Percentiles rank a stretch among this genome's conserved stretches.
phyloP scores from a whole-genome alignment of 2,888 invertebrate species.

The Graphium colonna region DNA sequence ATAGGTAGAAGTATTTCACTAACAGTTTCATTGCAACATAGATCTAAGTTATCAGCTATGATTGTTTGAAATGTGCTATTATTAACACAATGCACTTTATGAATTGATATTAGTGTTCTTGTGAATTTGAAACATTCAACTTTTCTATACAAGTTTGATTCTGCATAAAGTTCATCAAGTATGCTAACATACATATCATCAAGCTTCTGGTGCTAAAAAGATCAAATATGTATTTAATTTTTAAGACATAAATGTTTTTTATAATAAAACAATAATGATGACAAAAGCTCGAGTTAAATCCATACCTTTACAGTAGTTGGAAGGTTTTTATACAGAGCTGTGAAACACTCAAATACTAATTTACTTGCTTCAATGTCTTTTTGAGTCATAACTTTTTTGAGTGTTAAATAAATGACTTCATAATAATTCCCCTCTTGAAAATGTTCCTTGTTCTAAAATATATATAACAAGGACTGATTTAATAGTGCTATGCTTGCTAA shows the following conservation, averaged over 20 bases:
- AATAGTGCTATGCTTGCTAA: too few species aligned
- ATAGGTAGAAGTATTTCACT: slow-evolving; percentile 49
- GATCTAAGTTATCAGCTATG: slow-evolving; percentile 54
- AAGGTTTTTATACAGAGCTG: slow-evolving; percentile 44
- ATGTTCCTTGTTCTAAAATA: slow-evolving; percentile 33
- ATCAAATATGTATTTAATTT: too few species aligned
- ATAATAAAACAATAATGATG: too few species aligned
- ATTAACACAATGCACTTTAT: slow-evolving; percentile 53
- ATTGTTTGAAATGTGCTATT: slow-evolving; percentile 46
- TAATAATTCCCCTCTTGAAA: slow-evolving; percentile 63
- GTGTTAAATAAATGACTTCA: slow-evolving; percentile 56
- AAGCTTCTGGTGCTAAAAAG: slow-evolving; percentile 44
- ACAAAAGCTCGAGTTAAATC: neutral
- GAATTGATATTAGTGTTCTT: slow-evolving; percentile 46
- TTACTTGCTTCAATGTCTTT: slow-evolving; percentile 52
- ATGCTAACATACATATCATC: slow-evolving; percentile 49
- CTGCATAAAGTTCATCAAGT: slow-evolving; percentile 52
- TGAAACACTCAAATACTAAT: slow-evolving; percentile 44
- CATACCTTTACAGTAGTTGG: slow-evolving; percentile 52
- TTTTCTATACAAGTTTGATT: slow-evolving; percentile 61
- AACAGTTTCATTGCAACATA: slow-evolving; percentile 51
- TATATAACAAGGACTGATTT: too few species aligned
- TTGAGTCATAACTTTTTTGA: slow-evolving; percentile 47
- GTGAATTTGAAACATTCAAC: slow-evolving; percentile 47
- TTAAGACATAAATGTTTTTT: too few species aligned